Percentiles rank a stretch among this genome's conserved stretches.
phyloP scores from a whole-genome alignment of 2,797 vertebrate genomes.

The Sciurus vulgaris region DNA sequence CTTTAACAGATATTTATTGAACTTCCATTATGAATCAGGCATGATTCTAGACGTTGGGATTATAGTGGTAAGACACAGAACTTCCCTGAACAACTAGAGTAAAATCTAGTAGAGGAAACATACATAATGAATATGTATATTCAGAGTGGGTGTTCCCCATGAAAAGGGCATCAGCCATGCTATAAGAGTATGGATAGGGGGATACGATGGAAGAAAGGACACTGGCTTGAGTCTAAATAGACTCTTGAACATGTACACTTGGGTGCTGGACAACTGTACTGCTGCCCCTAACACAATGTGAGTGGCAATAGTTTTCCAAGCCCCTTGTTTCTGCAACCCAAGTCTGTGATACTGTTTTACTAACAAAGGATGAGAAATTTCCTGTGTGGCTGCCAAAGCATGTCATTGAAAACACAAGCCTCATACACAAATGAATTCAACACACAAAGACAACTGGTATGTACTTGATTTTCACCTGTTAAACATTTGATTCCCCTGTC shows the following conservation, averaged over 20 bases:
- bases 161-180: not conserved
- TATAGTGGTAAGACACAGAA: not conserved
- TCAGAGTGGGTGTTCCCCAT: not conserved
- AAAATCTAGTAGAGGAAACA: conserved; percentile 16
- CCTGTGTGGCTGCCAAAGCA: not conserved
- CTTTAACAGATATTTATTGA: conserved; percentile 16
- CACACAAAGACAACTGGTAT: not conserved
- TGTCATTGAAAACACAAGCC: not conserved
- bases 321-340: not conserved
- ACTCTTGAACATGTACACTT: not conserved
- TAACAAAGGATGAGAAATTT: not conserved
- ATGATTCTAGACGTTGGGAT: not conserved
- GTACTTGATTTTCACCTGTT: not conserved
- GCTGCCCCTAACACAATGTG: not conserved
- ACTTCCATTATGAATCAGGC: not conserved
- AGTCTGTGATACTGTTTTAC: not conserved
- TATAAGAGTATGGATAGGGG: not conserved
- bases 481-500: not conserved
- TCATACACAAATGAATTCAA: not conserved
- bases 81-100: not conserved
- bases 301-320: not conserved
- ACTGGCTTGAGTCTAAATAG: not conserved
- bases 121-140: not conserved
- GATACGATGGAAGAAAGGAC: not conserved
- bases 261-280: not conserved